Evolutionary conservation across 2,888 invertebrate species (phyloP).

Genomic region (Nomada goodeniana): DNA sequence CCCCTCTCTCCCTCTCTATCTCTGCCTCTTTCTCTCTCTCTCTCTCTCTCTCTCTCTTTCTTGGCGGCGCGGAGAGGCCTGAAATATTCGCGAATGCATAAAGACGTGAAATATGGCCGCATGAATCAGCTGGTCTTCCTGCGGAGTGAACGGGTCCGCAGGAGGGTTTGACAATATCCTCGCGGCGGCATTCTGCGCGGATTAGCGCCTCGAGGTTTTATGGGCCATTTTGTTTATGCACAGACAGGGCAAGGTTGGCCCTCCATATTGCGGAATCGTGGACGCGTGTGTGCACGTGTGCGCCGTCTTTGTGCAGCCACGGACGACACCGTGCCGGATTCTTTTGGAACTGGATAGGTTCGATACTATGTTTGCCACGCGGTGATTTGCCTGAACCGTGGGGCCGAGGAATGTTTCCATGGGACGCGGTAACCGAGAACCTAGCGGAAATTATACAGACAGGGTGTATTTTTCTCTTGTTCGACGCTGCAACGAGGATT

Average conservation of each 20-base stretch:
- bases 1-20: neutral
- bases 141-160: conserved; percentile 74
- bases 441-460: neutral
- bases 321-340: conserved; percentile 44
- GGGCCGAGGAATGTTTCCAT: conserved; percentile 4
- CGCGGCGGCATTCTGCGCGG: conserved; percentile 75
- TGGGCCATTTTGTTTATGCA: conserved; percentile 75
- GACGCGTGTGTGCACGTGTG: conserved; percentile 28
- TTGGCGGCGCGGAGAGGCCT: conserved; percentile 63
- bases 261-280: conserved; percentile 19
- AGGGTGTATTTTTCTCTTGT: neutral
- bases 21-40: too few relatives aligned
- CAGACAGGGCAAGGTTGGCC: conserved; percentile 74
- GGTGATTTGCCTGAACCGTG: conserved; percentile 16
- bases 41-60: conserved; percentile 26
- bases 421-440: conserved; percentile 4
- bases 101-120: conserved; percentile 80
- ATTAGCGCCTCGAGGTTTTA: conserved; percentile 75
- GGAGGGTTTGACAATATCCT: conserved; percentile 79
- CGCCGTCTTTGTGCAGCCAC: conserved; percentile 27
- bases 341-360: conserved; percentile 42
- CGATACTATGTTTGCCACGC: conserved; percentile 40
- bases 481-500: neutral
- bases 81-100: conserved; percentile 79
- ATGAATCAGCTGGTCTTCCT: conserved; percentile 79